These are phyloP conservation scores for Sphaeramia orbicularis DNA, from an alignment of 2,797 vertebrate species.

Conservation along the genomic window DNA sequence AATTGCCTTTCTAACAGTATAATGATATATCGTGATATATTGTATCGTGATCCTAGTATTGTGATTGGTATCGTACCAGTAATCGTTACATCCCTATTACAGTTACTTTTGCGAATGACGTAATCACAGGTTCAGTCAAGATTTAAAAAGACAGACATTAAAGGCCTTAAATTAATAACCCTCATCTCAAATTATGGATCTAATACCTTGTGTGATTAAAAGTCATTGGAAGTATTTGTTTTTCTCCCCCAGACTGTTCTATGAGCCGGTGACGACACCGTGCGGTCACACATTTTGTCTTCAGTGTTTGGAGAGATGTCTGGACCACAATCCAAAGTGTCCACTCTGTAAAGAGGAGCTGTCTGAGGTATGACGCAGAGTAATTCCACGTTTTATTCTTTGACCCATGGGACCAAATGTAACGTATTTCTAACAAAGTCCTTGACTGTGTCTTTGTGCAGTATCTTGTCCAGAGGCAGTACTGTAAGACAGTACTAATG, in stretches of 20 bases:
- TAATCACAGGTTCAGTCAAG: no score
- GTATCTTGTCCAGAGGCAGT: conserved; percentile 92
- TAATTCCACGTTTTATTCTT: no score
- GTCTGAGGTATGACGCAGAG: conserved; percentile 82
- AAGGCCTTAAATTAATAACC: neutral
- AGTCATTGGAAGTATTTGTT: neutral
- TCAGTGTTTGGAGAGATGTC: conserved; percentile 93
- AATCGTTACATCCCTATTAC: no score
- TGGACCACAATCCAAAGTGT: conserved; percentile 93
- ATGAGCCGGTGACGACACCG: conserved; percentile 92
- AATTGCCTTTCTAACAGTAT: no score
- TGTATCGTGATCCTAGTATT: no score
- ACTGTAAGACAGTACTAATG: conserved; percentile 89
- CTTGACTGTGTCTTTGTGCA: conserved; percentile 56
- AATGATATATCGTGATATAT: no score
- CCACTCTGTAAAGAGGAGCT: conserved; percentile 94
- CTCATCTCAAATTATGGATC: no score
- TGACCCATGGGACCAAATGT: neutral
- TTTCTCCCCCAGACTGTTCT: conserved; percentile 67
- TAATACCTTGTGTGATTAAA: neutral
- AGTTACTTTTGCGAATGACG: no score
- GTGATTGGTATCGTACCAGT: no score
- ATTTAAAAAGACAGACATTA: no score
- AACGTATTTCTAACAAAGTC: neutral
- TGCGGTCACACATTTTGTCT: conserved; percentile 96